phyloP scores from a whole-genome alignment of 2,113 vertebrate genomes.

The Dunckerocampus dactyliophorus region DNA sequence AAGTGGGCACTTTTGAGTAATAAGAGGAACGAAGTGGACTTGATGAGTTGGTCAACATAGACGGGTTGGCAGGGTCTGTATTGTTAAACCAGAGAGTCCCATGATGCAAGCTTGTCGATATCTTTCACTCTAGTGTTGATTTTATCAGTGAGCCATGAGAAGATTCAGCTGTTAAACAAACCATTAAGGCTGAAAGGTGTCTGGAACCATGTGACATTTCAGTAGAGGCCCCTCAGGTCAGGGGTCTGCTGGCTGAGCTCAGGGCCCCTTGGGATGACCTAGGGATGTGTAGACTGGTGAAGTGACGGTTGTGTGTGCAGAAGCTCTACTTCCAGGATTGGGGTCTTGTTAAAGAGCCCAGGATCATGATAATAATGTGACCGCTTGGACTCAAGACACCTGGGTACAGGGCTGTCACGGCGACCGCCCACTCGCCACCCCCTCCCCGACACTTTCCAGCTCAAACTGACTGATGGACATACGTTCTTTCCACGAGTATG shows the following conservation, averaged over 20 bases:
- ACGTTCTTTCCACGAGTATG: neutral
- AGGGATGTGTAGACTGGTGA: neutral
- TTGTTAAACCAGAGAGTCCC: conserved; percentile 1
- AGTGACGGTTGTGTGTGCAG: conserved; percentile 4
- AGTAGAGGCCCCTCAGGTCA: conserved; percentile 34
- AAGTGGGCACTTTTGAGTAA: no score
- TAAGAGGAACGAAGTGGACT: no score
- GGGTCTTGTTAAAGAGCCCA: conserved; percentile 44
- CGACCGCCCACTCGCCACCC: neutral
- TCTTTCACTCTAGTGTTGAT: conserved; percentile 14
- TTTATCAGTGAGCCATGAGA: conserved; percentile 26
- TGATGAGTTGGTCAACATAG: no score
- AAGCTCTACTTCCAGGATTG: neutral
- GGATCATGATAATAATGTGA: conserved; percentile 41
- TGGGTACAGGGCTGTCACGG: conserved; percentile 46
- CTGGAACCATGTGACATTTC: conserved; percentile 44
- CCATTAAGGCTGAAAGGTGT: no score
- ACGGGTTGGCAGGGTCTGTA: neutral
- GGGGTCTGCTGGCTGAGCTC: conserved; percentile 28
- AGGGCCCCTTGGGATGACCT: conserved; percentile 9
- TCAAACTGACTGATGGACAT: conserved; percentile 36
- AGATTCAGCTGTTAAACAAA: neutral
- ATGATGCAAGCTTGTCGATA: conserved; percentile 44
- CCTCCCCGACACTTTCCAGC: neutral
- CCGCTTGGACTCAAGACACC: conserved; percentile 40